A percentile compares a stretch with the other conserved stretches of the same genome.
phyloP scores from a whole-genome alignment of 2,113 vertebrate genomes.

The Todiramphus saurophagus region DNA sequence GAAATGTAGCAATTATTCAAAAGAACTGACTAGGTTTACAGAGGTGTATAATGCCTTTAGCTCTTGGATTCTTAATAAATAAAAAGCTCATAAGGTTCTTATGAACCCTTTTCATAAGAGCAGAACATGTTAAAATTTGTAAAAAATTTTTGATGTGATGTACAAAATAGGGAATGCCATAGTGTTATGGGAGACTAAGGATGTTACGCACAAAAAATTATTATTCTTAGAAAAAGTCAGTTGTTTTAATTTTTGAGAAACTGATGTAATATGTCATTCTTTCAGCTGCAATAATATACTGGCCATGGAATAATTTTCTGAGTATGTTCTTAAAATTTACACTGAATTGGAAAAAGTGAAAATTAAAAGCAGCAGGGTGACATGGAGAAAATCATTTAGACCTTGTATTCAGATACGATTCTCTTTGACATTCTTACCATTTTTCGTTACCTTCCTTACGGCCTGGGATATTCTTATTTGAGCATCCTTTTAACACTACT shows the following conservation, averaged over 20 bases:
- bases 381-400: background rate
- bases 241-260: background rate
- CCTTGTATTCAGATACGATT: background rate
- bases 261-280: background rate
- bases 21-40: background rate
- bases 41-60: background rate
- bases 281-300: background rate
- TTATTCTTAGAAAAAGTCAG: background rate
- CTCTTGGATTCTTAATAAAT: background rate
- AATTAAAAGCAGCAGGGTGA: background rate
- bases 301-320: background rate
- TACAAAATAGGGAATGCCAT: background rate
- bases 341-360: background rate
- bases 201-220: background rate
- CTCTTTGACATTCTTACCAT: background rate
- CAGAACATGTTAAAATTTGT: background rate
- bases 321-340: background rate
- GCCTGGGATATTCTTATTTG: background rate
- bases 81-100: background rate
- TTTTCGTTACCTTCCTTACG: background rate
- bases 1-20: background rate
- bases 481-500: background rate
- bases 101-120: background rate
- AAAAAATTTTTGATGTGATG: background rate
- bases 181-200: background rate